phyloP scores from a whole-genome alignment of 2,113 vertebrate genomes.

The Chamaea fasciata region DNA sequence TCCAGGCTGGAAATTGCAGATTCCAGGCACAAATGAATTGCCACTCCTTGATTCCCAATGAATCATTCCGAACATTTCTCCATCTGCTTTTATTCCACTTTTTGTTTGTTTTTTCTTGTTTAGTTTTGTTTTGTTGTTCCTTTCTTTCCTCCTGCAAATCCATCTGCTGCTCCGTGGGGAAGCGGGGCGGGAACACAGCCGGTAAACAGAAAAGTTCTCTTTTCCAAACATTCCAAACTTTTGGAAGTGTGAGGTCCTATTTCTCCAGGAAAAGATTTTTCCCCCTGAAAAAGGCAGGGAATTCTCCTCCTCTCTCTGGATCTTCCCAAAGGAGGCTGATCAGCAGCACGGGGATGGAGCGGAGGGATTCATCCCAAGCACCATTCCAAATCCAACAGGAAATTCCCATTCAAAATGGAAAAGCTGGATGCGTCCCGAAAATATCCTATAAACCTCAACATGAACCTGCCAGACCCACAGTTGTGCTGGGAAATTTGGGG shows the following conservation, averaged over 20 bases:
- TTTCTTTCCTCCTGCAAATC: not conserved
- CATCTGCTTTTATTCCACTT: conserved; percentile 12
- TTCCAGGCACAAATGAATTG: not conserved
- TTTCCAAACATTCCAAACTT: not conserved
- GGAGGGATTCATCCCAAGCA: not conserved
- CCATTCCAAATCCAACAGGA: not conserved
- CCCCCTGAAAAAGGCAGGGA: not conserved
- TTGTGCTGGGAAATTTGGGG: not conserved
- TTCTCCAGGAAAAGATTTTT: not conserved
- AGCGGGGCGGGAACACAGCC: not conserved
- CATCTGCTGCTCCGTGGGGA: not conserved
- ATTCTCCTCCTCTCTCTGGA: not conserved
- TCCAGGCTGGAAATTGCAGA: not conserved
- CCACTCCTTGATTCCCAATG: conserved; percentile 19
- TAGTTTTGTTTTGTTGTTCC: not conserved
- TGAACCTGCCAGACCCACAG: not conserved
- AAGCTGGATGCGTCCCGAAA: not conserved
- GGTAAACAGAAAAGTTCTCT: not conserved
- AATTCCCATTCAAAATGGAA: not conserved
- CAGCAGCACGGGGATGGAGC: not conserved
- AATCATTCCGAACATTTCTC: conserved; percentile 9
- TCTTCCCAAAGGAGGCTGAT: not conserved
- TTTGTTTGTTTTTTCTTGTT: not conserved
- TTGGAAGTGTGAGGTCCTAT: fast-evolving
- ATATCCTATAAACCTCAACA: not conserved